Base-by-base conservation (phyloP, 2,113 vertebrate species). In the Otus sunia region DNA sequence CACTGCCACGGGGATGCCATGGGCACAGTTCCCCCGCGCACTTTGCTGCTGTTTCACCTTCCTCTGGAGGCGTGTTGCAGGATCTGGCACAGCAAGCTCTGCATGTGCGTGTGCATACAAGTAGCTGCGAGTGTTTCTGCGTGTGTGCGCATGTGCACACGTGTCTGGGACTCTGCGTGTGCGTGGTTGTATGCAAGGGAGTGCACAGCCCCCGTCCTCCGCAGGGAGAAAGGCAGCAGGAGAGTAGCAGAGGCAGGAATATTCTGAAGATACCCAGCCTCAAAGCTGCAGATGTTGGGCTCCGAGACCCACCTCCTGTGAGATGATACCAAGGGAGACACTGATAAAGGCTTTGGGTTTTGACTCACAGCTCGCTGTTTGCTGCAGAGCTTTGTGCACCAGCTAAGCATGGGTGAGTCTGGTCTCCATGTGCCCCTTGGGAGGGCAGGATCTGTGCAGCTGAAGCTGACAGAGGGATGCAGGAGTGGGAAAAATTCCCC, bases 81-180 rank as follows among this genome's bases (percentile, higher is more conserved):
- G n/a, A 39, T 7, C 49, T 0, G 3, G 23, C 19, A 29, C 74
- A 34, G 43, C 43, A 47, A 41, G 32, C 10, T 72, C 37, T 52
- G 43, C 1, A 4, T 7, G 25, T 45, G 41, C 5, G 0, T 50
- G 52, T 22, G 52, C 52, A 9, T 27, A 7, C 59, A 66, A 3
- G 59, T 22, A 12, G 34, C 37, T 2, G 5, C 7, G 39, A 21
- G 15, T 15, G 8, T 9, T 36, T 27, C 22, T 69, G 36, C 12
- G 9, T n/a, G 0, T 15, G 37, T 39, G 32, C 23, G 5, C 4
- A 5, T 47, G 43, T 16, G 29, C 36, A 32, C n/a, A 5, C 1
- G 2, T 34, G 39, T 43, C 27, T 30, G 72, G 32, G 53, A 16
- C 25, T 14, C 80, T 20, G 34, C 8, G 4, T 8, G 39, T 27